Conservation (phyloP, 2,797 vertebrate genomes). For the Cossypha polioptera region DNA sequence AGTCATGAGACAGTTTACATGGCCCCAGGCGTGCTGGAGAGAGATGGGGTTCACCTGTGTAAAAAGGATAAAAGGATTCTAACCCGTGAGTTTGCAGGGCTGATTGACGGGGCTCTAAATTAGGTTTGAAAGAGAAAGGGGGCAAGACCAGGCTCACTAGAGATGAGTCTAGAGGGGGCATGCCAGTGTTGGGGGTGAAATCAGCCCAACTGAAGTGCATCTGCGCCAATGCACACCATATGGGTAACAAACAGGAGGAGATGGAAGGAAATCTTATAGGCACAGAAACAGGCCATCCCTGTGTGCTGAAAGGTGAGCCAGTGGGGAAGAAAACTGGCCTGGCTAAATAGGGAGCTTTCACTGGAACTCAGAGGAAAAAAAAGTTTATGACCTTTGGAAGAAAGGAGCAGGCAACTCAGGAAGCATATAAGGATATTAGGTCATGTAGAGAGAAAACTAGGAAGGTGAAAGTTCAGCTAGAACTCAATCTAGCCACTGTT, state of each 20-base stretch:
- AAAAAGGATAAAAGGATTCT: neutral
- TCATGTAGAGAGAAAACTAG: neutral
- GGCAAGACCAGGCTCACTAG: neutral
- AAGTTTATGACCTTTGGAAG: neutral
- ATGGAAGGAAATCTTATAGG: neutral
- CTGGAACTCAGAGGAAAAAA: neutral
- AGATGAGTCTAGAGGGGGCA: neutral
- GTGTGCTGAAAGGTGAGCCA: neutral
- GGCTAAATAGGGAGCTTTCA: neutral
- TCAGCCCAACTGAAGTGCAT: neutral
- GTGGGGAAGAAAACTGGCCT: neutral
- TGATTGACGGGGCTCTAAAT: neutral
- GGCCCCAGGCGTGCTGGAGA: neutral
- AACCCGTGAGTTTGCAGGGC: neutral
- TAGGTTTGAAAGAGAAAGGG: neutral
- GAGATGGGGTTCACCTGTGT: neutral
- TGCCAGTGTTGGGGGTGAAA: neutral
- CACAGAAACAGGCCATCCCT: neutral
- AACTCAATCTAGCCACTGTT: neutral
- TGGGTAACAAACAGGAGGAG: neutral
- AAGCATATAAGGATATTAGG: neutral
- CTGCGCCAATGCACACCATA: neutral
- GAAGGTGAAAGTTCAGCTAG: neutral
- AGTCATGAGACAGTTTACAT: fast-evolving
- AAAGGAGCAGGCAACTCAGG: neutral